phyloP scores from a whole-genome alignment of 2,888 invertebrate genomes.

The Drosophila nr. fundita region DNA sequence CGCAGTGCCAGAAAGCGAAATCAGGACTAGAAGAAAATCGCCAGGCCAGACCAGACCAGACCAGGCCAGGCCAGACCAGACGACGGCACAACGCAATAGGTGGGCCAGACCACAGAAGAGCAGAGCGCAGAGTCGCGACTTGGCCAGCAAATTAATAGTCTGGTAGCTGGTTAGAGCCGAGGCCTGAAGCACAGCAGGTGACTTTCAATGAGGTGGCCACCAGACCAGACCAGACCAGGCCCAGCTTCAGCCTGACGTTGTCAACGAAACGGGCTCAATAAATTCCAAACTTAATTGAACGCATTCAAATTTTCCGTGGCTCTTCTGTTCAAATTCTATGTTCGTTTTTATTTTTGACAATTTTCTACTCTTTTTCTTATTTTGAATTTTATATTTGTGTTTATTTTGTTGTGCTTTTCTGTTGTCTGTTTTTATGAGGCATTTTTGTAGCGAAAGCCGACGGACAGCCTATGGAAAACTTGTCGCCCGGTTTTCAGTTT shows the following conservation, averaged over 20 bases:
- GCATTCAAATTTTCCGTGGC: slow-evolving; percentile 67
- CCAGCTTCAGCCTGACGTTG: slow-evolving; percentile 18
- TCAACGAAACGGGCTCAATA: slow-evolving; percentile 50
- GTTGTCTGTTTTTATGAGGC: slow-evolving; percentile 71
- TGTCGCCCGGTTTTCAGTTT: slow-evolving; percentile 64
- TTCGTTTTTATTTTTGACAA: slow-evolving; percentile 41
- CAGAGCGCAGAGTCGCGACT: slow-evolving; percentile 17
- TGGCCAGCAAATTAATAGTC: slow-evolving; percentile 52
- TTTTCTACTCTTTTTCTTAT: slow-evolving; percentile 39
- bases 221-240: neutral
- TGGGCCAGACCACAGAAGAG: slow-evolving; percentile 46
- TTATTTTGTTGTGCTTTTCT: slow-evolving; percentile 42
- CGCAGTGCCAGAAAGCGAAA: slow-evolving; percentile 73
- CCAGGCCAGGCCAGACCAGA: slow-evolving; percentile 1
- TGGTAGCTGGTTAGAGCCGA: slow-evolving; percentile 31
- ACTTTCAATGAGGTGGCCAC: slow-evolving; percentile 12
- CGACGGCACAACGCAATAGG: slow-evolving; percentile 21
- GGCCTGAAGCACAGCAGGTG: slow-evolving; percentile 58
- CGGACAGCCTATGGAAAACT: slow-evolving; percentile 65
- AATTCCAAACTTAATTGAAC: slow-evolving; percentile 75
- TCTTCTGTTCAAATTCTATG: slow-evolving; percentile 59
- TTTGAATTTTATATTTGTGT: slow-evolving; percentile 27
- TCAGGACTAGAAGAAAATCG: slow-evolving; percentile 66
- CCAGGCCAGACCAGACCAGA: slow-evolving; percentile 13
- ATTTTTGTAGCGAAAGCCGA: slow-evolving; percentile 80